Percentiles rank a stretch among this genome's conserved stretches.
These are phyloP conservation scores for Danaus melanippus DNA, from an alignment of 1,140 invertebrate species.

Conservation along the genomic window DNA sequence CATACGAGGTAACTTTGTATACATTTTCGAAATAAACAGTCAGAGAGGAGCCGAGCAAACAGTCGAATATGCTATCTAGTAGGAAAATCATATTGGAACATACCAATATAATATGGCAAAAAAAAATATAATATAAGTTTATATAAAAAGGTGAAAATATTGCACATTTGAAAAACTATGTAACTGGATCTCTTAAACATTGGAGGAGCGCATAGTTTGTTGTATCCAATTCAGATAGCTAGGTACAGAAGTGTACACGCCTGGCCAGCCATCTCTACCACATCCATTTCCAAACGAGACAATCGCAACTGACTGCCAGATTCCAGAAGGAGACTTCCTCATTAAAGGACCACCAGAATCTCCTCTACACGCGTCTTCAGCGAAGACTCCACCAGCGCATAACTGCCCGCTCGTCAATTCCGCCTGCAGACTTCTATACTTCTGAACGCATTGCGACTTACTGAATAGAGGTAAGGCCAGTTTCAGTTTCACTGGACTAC, in stretches of 20 bases:
- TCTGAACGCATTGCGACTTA: conserved; percentile 57
- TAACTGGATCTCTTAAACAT: conserved; percentile 22
- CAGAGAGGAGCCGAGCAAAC: too few relatives aligned
- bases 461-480: conserved; percentile 70
- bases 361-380: conserved; percentile 79
- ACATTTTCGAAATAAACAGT: too few relatives aligned
- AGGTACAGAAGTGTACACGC: conserved; percentile 79
- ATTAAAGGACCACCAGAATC: conserved; percentile 86
- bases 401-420: conserved; percentile 72
- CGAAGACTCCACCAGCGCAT: conserved; percentile 77
- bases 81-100: too few relatives aligned
- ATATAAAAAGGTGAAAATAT: not conserved
- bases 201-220: conserved; percentile 63
- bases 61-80: too few relatives aligned
- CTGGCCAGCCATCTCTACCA: conserved; percentile 78
- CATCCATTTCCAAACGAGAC: conserved; percentile 83
- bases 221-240: conserved; percentile 79
- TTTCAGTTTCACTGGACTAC: conserved; percentile 74
- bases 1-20: conserved; percentile 3
- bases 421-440: conserved; percentile 67
- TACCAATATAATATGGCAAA: too few relatives aligned
- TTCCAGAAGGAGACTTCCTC: conserved; percentile 47
- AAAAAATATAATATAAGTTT: not conserved
- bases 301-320: conserved; percentile 74
- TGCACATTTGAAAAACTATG: not conserved